These are phyloP conservation scores for Heterotilapia buettikoferi DNA, from an alignment of 2,113 vertebrate species.

Conservation along the genomic window DNA sequence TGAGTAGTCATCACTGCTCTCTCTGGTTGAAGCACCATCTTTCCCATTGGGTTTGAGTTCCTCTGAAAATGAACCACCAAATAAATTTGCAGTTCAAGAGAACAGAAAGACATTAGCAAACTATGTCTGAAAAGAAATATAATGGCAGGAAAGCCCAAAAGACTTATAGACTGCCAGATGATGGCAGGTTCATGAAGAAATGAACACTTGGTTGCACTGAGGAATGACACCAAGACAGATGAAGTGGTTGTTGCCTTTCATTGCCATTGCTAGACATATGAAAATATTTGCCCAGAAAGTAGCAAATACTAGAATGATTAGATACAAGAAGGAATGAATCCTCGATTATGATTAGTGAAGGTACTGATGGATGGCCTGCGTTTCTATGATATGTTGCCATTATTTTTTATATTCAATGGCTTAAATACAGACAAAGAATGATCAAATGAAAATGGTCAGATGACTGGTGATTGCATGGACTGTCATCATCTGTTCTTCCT, in stretches of 20 bases:
- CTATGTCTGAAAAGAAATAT: background rate
- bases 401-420: background rate
- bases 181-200: background rate
- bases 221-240: background rate
- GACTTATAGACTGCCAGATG: background rate
- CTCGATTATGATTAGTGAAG: background rate
- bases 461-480: background rate
- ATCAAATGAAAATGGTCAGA: background rate
- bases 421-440: background rate
- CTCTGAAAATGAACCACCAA: conserved; percentile 6
- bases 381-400: background rate
- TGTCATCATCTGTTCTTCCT: background rate
- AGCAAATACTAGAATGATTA: background rate
- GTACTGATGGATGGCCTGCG: background rate
- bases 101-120: background rate
- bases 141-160: background rate
- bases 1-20: conserved; percentile 32
- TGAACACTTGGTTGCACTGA: background rate
- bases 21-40: background rate
- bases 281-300: background rate
- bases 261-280: background rate
- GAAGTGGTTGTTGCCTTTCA: background rate
- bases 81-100: background rate
- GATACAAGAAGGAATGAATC: background rate
- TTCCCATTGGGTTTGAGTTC: background rate